Percentiles rank a stretch among this genome's conserved stretches.
These are phyloP conservation scores for Fragariocoptes setiger DNA, from an alignment of 1,140 invertebrate species.

Conservation along the genomic window DNA sequence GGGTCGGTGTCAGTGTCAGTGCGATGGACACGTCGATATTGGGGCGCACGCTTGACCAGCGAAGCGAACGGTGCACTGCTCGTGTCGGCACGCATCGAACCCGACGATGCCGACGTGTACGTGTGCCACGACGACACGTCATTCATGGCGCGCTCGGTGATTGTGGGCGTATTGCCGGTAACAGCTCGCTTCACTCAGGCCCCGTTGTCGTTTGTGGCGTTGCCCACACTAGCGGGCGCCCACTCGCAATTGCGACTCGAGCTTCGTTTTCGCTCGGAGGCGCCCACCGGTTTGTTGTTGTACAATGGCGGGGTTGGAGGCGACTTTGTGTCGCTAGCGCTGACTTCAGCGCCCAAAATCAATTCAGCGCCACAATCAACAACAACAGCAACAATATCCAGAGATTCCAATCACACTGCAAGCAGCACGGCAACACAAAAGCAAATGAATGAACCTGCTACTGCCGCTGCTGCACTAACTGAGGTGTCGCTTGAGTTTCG, in stretches of 20 bases:
- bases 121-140: background rate
- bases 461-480: too few relatives aligned
- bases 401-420: too few relatives aligned
- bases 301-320: background rate
- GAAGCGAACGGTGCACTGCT: background rate
- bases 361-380: too few relatives aligned
- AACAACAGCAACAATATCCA: too few relatives aligned
- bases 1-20: background rate
- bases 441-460: background rate
- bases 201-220: background rate
- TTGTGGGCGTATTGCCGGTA: background rate
- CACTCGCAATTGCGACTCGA: background rate
- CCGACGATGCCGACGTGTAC: background rate
- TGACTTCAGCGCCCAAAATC: too few relatives aligned
- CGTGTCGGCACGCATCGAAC: background rate
- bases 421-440: too few relatives aligned
- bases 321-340: background rate
- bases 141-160: background rate
- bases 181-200: background rate
- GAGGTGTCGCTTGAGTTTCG: too few relatives aligned
- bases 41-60: too few relatives aligned
- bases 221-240: background rate
- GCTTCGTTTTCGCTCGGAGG: background rate
- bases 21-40: too few relatives aligned
- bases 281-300: background rate